phyloP scores from a whole-genome alignment of 2,888 invertebrate species.

The Stramonita haemastoma region DNA sequence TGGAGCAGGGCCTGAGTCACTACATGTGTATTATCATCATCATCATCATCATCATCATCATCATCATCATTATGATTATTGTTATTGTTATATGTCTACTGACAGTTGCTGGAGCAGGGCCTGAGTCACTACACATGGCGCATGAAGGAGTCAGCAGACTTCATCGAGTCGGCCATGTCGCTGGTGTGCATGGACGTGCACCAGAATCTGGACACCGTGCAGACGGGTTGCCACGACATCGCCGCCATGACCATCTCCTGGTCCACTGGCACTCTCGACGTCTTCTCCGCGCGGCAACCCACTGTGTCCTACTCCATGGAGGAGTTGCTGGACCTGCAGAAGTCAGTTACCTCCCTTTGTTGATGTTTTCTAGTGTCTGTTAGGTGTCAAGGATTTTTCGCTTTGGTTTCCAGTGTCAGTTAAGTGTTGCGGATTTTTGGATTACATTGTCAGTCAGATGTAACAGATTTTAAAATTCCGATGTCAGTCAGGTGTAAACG shows the following conservation, averaged over 20 bases:
- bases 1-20: background rate
- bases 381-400: too few relatives aligned
- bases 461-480: too few relatives aligned
- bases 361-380: too few relatives aligned
- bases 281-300: conserved; percentile 68
- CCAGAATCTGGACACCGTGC: conserved; percentile 74
- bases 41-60: too few relatives aligned
- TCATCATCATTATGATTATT: background rate
- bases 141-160: conserved; percentile 76
- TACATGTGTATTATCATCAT: too few relatives aligned
- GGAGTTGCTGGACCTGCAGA: conserved; percentile 71
- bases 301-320: conserved; percentile 71
- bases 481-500: too few relatives aligned
- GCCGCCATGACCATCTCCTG: conserved; percentile 73
- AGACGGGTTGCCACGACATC: conserved; percentile 75
- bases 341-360: conserved; percentile 55
- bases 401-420: too few relatives aligned
- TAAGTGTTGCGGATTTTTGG: too few relatives aligned
- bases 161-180: conserved; percentile 75
- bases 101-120: conserved; percentile 75
- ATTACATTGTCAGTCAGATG: too few relatives aligned
- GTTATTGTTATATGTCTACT: background rate
- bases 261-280: conserved; percentile 72
- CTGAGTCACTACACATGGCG: conserved; percentile 75
- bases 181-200: conserved; percentile 75